Conservation (phyloP, 1,140 invertebrate genomes). For the Acyrthosiphon pisum region DNA sequence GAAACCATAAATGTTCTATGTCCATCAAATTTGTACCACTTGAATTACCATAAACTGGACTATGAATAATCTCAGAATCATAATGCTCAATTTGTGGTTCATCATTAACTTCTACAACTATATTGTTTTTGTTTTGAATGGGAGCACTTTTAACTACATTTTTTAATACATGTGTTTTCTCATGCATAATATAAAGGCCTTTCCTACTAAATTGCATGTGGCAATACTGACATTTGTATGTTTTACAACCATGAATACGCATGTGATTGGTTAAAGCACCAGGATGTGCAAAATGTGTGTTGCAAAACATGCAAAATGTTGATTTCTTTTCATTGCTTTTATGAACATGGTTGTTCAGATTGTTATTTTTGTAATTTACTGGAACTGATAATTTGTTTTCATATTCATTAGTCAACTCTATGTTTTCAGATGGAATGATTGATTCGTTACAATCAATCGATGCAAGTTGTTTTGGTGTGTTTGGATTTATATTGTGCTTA, state of each 20-base stretch:
- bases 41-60: not conserved
- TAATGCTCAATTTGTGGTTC: not conserved
- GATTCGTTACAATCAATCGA: not conserved
- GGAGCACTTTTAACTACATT: not conserved
- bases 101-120: not conserved
- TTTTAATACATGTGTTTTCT: not conserved
- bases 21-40: not conserved
- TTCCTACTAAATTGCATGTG: not conserved
- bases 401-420: not conserved
- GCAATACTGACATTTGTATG: slow-evolving; percentile 12
- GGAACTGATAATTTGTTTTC: not conserved
- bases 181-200: not conserved
- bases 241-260: not conserved
- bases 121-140: not conserved
- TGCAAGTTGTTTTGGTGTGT: not conserved
- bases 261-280: slow-evolving; percentile 13
- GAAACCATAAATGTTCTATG: not conserved
- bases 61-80: not conserved
- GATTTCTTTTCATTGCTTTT: not conserved
- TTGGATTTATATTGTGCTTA: not conserved
- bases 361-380: not conserved
- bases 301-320: not conserved
- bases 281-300: not conserved
- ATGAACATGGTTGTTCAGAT: not conserved
- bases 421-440: not conserved